phyloP scores from a whole-genome alignment of 2,888 invertebrate species.

The Eupithecia exiguata region DNA sequence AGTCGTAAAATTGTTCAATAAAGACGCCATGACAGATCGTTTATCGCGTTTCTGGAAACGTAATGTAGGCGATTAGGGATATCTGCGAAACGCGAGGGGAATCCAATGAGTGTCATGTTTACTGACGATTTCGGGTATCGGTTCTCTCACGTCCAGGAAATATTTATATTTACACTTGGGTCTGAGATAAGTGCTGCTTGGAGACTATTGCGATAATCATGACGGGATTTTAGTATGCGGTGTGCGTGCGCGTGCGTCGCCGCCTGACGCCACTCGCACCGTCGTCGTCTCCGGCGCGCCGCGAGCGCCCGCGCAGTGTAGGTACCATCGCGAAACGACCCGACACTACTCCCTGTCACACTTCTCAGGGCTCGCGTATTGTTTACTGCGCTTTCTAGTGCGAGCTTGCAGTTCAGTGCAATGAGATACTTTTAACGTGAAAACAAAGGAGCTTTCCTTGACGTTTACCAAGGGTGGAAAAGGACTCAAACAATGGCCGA shows the following conservation, averaged over 20 bases:
- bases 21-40: slow-evolving; percentile 38
- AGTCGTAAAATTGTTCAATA: slow-evolving; percentile 37
- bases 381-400: slow-evolving; percentile 71
- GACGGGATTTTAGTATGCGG: slow-evolving; percentile 78
- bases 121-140: slow-evolving; percentile 56
- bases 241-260: slow-evolving; percentile 75
- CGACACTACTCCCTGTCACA: slow-evolving; percentile 62
- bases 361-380: slow-evolving; percentile 66
- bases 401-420: slow-evolving; percentile 54
- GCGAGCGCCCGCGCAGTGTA: slow-evolving; percentile 56
- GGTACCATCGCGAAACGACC: slow-evolving; percentile 56
- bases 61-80: slow-evolving; percentile 61
- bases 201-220: slow-evolving; percentile 71
- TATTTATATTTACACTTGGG: slow-evolving; percentile 64
- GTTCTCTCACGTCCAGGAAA: slow-evolving; percentile 46
- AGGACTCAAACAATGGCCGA: slow-evolving; percentile 57
- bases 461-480: slow-evolving; percentile 51
- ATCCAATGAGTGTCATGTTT: slow-evolving; percentile 60
- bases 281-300: slow-evolving; percentile 42
- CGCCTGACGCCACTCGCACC: slow-evolving; percentile 68
- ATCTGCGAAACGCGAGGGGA: slow-evolving; percentile 59
- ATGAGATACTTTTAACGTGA: slow-evolving; percentile 66
- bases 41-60: slow-evolving; percentile 61
- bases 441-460: slow-evolving; percentile 47
- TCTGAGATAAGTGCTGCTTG: slow-evolving; percentile 70